Evolutionary conservation across 2,888 invertebrate species (phyloP).

Genomic region (Phortica magna): DNA sequence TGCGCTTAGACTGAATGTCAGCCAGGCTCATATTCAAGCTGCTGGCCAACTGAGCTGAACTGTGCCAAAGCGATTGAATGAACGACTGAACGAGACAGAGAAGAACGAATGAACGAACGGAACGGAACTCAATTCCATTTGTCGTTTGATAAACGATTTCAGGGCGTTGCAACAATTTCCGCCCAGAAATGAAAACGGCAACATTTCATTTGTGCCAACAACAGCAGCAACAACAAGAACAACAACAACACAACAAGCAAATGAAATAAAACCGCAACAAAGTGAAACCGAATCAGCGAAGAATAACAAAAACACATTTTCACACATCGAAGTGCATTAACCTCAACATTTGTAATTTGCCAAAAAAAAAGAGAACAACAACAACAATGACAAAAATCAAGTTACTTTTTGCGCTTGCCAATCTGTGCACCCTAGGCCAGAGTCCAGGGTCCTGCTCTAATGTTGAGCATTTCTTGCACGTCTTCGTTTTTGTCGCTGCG

Average conservation of each 20-base stretch:
- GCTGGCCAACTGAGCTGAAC: constrained; percentile 2
- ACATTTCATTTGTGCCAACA: constrained; percentile 33
- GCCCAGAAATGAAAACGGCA: constrained; percentile 63
- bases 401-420: not conserved
- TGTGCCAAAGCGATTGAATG: too few relatives aligned
- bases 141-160: constrained; percentile 74
- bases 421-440: not conserved
- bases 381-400: constrained; percentile 10
- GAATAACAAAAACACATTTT: not conserved
- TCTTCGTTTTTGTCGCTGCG: too few relatives aligned
- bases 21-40: not conserved
- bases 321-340: constrained; percentile 65
- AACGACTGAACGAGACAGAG: not conserved
- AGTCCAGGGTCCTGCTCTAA: not conserved
- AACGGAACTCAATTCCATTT: constrained; percentile 73
- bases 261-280: constrained; percentile 53
- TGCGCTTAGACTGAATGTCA: not conserved
- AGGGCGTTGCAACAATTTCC: constrained; percentile 74
- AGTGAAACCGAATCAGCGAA: constrained; percentile 34
- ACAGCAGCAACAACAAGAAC: constrained; percentile 35
- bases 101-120: constrained; percentile 40
- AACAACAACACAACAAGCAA: constrained; percentile 42
- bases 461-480: not conserved
- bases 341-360: constrained; percentile 60
- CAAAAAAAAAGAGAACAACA: constrained; percentile 43